phyloP scores from a whole-genome alignment of 2,888 invertebrate genomes.

The Scelioninae gen. 1 region DNA sequence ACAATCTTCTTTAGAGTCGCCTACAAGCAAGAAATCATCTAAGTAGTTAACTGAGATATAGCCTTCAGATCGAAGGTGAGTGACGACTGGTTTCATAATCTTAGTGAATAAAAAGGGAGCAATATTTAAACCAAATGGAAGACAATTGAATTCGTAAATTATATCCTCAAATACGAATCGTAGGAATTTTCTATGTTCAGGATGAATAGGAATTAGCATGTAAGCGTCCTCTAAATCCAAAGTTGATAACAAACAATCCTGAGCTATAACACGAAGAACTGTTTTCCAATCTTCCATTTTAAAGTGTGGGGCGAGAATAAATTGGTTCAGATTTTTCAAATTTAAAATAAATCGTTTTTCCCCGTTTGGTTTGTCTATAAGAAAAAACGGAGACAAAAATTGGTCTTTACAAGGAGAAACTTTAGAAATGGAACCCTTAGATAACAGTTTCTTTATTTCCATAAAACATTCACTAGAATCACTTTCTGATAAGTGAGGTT shows the following conservation, averaged over 20 bases:
- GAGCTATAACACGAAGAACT: too few relatives aligned
- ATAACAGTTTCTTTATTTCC: constrained; percentile 6
- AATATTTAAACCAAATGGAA: constrained; percentile 1
- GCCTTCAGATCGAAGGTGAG: background rate
- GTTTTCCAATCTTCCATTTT: too few relatives aligned
- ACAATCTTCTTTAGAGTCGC: background rate
- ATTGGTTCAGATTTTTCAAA: background rate
- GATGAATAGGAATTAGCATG: constrained; percentile 11
- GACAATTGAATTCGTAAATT: background rate
- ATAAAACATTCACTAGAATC: background rate
- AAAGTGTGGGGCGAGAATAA: too few relatives aligned
- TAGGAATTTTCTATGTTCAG: background rate
- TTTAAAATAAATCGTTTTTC: background rate
- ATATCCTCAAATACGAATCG: background rate
- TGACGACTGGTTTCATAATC: background rate
- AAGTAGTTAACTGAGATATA: background rate
- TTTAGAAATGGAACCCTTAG: constrained; percentile 3
- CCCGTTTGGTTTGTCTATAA: background rate
- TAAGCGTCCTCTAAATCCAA: background rate
- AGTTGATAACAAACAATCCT: too few relatives aligned
- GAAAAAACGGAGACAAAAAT: background rate
- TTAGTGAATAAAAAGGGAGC: constrained; percentile 1
- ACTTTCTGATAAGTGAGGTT: background rate
- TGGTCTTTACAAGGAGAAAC: background rate
- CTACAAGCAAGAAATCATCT: constrained; percentile 1